Evolutionary conservation across 2,113 vertebrate genomes (phyloP).

Genomic region (Rhea pennata): DNA sequence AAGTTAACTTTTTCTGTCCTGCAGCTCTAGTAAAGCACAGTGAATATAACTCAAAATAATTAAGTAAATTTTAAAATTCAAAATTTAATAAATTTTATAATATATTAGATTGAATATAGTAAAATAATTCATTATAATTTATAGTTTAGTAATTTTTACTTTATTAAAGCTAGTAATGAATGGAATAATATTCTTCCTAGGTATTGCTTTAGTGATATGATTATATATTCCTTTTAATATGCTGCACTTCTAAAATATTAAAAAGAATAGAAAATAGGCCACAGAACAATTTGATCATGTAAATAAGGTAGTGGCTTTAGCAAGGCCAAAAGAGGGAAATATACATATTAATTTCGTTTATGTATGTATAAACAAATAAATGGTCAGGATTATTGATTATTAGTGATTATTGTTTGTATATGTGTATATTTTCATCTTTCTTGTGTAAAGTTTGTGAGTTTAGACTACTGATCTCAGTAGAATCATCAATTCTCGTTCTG

Average conservation of each 20-base stretch:
- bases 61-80: background rate
- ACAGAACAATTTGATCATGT: background rate
- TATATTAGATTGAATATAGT: background rate
- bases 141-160: background rate
- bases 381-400: too few relatives aligned
- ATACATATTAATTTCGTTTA: background rate
- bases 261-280: background rate
- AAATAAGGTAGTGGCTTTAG: background rate
- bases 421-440: background rate
- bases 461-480: background rate
- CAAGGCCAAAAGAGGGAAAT: background rate
- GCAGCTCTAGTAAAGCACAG: background rate
- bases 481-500: background rate
- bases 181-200: background rate
- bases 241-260: background rate
- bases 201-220: background rate
- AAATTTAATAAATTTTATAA: background rate
- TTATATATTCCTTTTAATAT: constrained; percentile 22
- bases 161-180: background rate
- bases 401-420: fast-evolving
- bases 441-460: background rate
- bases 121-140: background rate
- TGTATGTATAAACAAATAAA: background rate
- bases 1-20: background rate
- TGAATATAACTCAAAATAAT: background rate